phyloP scores from a whole-genome alignment of 92 coral and sea anemone species.

The Metridium senile region DNA sequence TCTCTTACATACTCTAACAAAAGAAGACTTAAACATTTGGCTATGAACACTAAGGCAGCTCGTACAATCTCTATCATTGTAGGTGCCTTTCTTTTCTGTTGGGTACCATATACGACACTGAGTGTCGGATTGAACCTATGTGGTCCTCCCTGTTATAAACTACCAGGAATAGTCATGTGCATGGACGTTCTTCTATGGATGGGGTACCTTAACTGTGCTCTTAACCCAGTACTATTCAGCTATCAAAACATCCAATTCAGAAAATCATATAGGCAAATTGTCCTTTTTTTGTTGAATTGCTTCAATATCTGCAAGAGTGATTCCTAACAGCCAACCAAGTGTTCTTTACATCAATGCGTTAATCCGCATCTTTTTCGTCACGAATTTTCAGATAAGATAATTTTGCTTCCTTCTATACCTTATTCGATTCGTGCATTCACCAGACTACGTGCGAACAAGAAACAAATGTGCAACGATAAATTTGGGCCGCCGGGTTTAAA shows the following conservation, averaged over 20 bases:
- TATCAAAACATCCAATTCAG: constrained; percentile 51
- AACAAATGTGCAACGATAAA: too few species aligned
- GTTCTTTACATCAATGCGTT: background rate
- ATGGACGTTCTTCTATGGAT: constrained; percentile 23
- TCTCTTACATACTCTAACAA: constrained; percentile 11
- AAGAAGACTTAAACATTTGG: constrained; percentile 28
- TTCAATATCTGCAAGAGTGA: background rate
- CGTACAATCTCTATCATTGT: constrained; percentile 60
- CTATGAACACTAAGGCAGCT: constrained; percentile 55
- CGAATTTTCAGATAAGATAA: too few species aligned
- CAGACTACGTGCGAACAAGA: too few species aligned
- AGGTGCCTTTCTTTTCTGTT: constrained; percentile 56
- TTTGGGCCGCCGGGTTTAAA: too few species aligned
- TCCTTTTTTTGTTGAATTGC: background rate
- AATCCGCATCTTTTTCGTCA: background rate
- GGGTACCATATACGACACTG: constrained; percentile 56
- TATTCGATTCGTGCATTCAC: too few species aligned
- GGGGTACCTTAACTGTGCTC: constrained; percentile 60
- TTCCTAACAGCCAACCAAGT: too few species aligned
- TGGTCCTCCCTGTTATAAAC: constrained; percentile 4
- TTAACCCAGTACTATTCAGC: constrained; percentile 55
- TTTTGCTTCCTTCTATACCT: too few species aligned
- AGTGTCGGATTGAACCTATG: constrained; percentile 49
- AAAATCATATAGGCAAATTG: constrained; percentile 39
- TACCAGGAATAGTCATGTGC: constrained; percentile 14